Conservation (phyloP, 2,888 invertebrate species). For the Malacosoma neustria region DNA sequence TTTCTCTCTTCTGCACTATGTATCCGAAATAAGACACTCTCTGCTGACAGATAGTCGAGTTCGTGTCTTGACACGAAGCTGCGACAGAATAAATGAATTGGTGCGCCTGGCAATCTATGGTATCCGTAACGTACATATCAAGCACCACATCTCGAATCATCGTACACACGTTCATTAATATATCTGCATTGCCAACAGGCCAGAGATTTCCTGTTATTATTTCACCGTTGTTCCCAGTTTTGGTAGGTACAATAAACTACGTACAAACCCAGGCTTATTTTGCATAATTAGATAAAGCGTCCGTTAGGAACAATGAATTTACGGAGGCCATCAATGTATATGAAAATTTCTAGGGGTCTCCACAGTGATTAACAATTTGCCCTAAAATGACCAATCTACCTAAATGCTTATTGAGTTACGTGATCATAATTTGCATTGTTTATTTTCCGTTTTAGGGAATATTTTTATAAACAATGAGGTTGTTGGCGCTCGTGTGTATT, state of each 20-base stretch:
- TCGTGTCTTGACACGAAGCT: too few species aligned
- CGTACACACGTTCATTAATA: too few species aligned
- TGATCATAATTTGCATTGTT: slow-evolving; percentile 2
- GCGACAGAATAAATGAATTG: too few species aligned
- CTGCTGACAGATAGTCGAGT: too few species aligned
- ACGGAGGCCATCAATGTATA: slow-evolving; percentile 21
- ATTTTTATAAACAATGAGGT: neutral
- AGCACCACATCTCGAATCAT: too few species aligned
- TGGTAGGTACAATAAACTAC: slow-evolving; percentile 31
- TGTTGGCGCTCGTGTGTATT: too few species aligned
- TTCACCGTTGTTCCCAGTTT: slow-evolving; percentile 23
- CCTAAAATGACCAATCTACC: neutral
- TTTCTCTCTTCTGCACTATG: too few species aligned
- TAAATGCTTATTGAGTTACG: neutral
- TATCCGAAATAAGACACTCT: too few species aligned
- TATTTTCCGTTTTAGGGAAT: neutral
- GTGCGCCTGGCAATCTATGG: too few species aligned
- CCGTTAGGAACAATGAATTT: slow-evolving; percentile 34
- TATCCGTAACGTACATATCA: too few species aligned
- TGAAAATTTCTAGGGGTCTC: slow-evolving; percentile 10
- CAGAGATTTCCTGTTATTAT: slow-evolving; percentile 41
- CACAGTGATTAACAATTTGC: neutral
- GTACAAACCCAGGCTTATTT: slow-evolving; percentile 44
- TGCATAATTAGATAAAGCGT: slow-evolving; percentile 55
- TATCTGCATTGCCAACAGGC: neutral